Percentiles rank a stretch among this genome's conserved stretches.
phyloP scores from a whole-genome alignment of 2,797 vertebrate genomes.

The Chelidonichthys spinosus region DNA sequence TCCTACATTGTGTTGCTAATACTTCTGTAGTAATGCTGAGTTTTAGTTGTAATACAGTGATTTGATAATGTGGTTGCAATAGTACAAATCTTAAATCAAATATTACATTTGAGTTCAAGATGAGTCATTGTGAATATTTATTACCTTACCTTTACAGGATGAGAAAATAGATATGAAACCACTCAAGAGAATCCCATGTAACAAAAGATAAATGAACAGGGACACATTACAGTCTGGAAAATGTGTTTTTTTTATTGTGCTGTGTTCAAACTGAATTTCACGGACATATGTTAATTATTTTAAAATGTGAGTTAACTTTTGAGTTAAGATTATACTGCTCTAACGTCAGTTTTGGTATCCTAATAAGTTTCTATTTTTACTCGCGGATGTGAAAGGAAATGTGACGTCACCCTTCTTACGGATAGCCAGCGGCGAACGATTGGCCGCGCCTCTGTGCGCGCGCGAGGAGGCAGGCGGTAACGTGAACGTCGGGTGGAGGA shows the following conservation, averaged over 20 bases:
- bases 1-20: neutral
- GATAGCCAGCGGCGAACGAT: conserved; percentile 61
- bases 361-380: conserved; percentile 46
- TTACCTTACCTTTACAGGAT: neutral
- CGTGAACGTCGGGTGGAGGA: conserved; percentile 56
- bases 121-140: neutral
- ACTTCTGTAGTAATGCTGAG: neutral
- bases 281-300: neutral
- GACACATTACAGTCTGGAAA: neutral
- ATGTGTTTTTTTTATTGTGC: neutral
- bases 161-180: neutral
- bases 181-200: neutral
- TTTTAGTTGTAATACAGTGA: too few relatives aligned
- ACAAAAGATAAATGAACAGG: neutral
- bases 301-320: neutral
- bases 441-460: conserved; percentile 79
- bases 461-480: conserved; percentile 54
- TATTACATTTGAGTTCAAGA: neutral
- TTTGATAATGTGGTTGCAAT: neutral
- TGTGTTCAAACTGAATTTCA: neutral
- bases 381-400: neutral
- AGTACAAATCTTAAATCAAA: neutral
- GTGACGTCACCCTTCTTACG: conserved; percentile 68
- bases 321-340: too few relatives aligned
- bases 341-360: neutral